Evolutionary conservation across 2,113 vertebrate genomes (phyloP).

Genomic region (Ictidomys tridecemlineatus): DNA sequence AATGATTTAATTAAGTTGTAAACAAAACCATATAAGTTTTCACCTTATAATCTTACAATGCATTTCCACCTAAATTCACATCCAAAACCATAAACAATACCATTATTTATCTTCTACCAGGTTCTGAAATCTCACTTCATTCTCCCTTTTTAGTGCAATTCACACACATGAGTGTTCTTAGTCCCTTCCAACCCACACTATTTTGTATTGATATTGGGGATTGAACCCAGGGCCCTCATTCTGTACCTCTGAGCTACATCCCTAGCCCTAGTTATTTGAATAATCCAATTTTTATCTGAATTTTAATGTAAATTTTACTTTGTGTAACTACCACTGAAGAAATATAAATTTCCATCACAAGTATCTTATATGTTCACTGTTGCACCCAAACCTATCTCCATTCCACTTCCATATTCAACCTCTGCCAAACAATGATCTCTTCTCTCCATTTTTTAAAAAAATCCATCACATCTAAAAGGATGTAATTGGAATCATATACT

Average conservation of each 20-base stretch:
- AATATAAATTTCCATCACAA: neutral
- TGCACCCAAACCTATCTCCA: neutral
- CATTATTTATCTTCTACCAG: neutral
- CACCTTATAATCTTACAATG: neutral
- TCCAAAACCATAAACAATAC: neutral
- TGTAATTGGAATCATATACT: neutral
- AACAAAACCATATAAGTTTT: neutral
- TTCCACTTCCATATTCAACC: neutral
- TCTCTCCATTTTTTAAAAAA: neutral
- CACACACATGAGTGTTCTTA: neutral
- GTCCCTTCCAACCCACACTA: too few species aligned
- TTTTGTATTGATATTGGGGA: neutral
- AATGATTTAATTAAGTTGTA: neutral
- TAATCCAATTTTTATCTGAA: neutral
- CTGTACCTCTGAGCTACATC: too few species aligned
- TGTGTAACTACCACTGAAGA: neutral
- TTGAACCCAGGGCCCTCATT: too few species aligned
- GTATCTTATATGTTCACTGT: neutral
- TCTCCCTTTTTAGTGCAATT: neutral
- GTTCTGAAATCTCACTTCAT: neutral
- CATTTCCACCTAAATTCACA: neutral
- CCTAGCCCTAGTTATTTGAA: neutral
- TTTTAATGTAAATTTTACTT: neutral
- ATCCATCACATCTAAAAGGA: neutral
- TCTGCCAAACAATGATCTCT: neutral